Evolutionary conservation across 2,797 vertebrate genomes (phyloP).

Genomic region (Cyprinella venusta): DNA sequence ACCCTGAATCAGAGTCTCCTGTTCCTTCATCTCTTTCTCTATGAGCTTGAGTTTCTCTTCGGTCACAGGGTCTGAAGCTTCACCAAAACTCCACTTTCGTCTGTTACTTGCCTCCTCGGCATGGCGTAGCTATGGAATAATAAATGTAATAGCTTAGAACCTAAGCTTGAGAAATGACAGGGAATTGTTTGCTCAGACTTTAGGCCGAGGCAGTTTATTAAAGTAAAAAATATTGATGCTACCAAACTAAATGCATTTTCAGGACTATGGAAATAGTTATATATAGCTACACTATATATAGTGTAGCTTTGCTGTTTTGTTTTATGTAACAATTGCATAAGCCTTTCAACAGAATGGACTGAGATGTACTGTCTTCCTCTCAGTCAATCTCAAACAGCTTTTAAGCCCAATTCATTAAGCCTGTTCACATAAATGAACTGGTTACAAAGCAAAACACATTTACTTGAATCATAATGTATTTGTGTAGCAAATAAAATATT

Average conservation of each 20-base stretch:
- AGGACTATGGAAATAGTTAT: neutral
- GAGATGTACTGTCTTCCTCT: neutral
- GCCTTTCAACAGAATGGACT: neutral
- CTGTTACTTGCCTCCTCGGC: slow-evolving; percentile 80
- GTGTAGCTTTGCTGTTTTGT: neutral
- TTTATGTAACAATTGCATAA: neutral
- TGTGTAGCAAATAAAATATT: neutral
- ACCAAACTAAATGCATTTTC: neutral
- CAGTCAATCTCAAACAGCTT: neutral
- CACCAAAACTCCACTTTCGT: slow-evolving; percentile 68
- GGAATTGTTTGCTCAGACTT: neutral
- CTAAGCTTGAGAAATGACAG: neutral
- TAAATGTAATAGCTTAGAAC: neutral
- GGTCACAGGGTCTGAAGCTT: slow-evolving; percentile 68
- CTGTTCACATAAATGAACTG: neutral
- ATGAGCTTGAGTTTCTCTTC: slow-evolving; percentile 83
- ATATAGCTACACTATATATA: no score
- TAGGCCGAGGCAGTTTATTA: neutral
- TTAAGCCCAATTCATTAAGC: neutral
- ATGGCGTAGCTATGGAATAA: slow-evolving; percentile 76
- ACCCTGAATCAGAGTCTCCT: slow-evolving; percentile 91
- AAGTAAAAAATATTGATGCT: neutral
- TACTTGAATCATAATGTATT: neutral
- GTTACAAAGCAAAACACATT: neutral
- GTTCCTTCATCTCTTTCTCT: slow-evolving; percentile 87